Base-by-base conservation (phyloP, 2,888 invertebrate species). In the Pheosia gnoma region DNA sequence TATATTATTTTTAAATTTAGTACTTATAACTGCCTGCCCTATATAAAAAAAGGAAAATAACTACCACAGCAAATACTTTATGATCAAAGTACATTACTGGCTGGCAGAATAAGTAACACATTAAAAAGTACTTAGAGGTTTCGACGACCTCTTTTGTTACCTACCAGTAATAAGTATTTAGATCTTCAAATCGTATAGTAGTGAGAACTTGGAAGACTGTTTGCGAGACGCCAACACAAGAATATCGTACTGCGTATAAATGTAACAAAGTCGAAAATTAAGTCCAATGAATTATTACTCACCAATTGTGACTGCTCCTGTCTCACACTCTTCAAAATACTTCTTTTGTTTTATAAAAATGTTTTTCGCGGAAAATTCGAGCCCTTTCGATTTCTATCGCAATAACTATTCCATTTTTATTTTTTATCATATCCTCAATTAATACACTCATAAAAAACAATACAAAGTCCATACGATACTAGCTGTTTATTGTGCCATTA, bases 281-380 rank as follows among this genome's bases (percentile, higher is more conserved):
- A 8, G 39, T 7, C n/a, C 10, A 41, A 39, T 57, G 56, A 36
- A 39, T 58, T 52, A 63, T 58, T 63, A 75, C 75, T 75, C 63
- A 75, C 75, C 70, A 67, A 74, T 62, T 69, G 56, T 59, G 11
- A 59, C 58, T 53, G 49, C 47, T 61, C 59, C 53, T 53, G 54
- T 60, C 51, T 61, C 52, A 56, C 39, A 67, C 60, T 54, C 38
- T 61, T 57, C 59, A 54, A 61, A 70, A 59, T 57, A 63, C 62
- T 63, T 67, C 61, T 66, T 66, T 66, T 66, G 66, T 72, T 65
- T 66, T 52, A 54, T 41, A 65, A 66, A 66, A 74, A 66, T 63
- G 65, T 64, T 72, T 76, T 74, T 74, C 77, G 75, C 77, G 70
- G 75, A 75, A 77, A 70, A 72, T 70, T 25, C 47, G 63, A 60